Conservation (phyloP, 1,140 invertebrate species). For the Atta cephalotes region DNA sequence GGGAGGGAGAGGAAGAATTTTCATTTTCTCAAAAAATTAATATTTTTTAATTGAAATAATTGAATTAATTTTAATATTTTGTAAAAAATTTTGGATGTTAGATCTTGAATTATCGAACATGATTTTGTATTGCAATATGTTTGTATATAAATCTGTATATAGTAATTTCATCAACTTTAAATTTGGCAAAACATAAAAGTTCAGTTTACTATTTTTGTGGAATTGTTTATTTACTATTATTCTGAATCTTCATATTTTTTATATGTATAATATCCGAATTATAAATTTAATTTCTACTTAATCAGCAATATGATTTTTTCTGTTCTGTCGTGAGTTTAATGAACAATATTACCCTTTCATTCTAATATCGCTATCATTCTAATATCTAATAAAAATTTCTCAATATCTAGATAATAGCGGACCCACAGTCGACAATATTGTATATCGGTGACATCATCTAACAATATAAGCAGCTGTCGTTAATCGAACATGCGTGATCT, state of each 20-base stretch:
- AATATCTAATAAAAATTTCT: too few species aligned
- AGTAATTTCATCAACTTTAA: background rate
- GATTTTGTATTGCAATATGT: background rate
- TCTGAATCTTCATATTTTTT: background rate
- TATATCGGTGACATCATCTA: background rate
- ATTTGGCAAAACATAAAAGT: background rate
- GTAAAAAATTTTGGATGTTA: background rate
- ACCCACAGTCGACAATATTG: background rate
- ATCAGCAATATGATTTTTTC: background rate
- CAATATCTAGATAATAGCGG: slow-evolving; percentile 26
- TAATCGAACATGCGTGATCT: slow-evolving; percentile 20
- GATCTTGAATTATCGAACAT: background rate
- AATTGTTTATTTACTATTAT: background rate
- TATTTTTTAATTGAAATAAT: background rate
- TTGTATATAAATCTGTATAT: background rate
- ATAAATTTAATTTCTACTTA: background rate
- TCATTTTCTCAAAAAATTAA: background rate
- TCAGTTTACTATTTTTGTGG: background rate
- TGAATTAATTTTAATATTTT: background rate
- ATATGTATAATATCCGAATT: background rate
- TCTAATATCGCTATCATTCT: background rate
- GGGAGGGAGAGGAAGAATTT: background rate
- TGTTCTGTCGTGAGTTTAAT: background rate
- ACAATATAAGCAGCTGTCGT: background rate
- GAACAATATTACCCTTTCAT: slow-evolving; percentile 20